Percentiles rank a stretch among this genome's conserved stretches.
These are phyloP conservation scores for Macquaria ambigua DNA, from an alignment of 2,113 vertebrate species.

Conservation along the genomic window DNA sequence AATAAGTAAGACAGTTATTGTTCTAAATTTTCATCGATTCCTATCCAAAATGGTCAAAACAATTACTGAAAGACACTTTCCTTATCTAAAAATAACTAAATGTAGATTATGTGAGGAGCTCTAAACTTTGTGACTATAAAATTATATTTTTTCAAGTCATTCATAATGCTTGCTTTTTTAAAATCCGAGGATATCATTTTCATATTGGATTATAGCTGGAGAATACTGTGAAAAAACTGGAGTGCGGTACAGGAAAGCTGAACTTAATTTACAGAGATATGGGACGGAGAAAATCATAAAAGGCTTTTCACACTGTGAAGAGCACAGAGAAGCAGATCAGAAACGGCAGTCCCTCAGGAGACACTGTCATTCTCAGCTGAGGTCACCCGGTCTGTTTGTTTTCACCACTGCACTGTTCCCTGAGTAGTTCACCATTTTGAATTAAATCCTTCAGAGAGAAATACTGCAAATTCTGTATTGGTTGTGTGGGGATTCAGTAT, in stretches of 20 bases:
- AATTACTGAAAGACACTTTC: not conserved
- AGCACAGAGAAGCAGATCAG: slow-evolving; percentile 63
- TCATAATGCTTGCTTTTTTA: not conserved
- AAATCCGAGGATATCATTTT: not conserved
- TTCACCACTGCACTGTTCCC: slow-evolving; percentile 40
- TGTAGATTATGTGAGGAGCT: not conserved
- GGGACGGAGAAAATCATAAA: slow-evolving; percentile 63
- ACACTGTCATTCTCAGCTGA: slow-evolving; percentile 61
- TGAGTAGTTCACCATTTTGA: slow-evolving; percentile 7
- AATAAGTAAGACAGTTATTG: too few relatives aligned
- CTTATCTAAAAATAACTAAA: not conserved
- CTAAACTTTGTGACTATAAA: not conserved
- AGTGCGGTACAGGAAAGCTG: slow-evolving; percentile 2
- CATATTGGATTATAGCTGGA: slow-evolving; percentile 18
- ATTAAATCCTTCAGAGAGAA: slow-evolving; percentile 11
- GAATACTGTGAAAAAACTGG: not conserved
- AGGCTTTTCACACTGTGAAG: slow-evolving; percentile 78
- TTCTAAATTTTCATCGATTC: not conserved
- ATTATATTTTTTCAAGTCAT: not conserved
- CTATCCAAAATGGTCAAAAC: not conserved
- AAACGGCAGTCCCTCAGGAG: slow-evolving; percentile 57
- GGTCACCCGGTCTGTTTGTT: slow-evolving; percentile 67
- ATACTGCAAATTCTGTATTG: not conserved
- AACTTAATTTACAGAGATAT: slow-evolving; percentile 39
- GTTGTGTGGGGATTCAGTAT: not conserved